Conservation (phyloP, 1,140 invertebrate genomes). For the Drosophila baimaii region DNA sequence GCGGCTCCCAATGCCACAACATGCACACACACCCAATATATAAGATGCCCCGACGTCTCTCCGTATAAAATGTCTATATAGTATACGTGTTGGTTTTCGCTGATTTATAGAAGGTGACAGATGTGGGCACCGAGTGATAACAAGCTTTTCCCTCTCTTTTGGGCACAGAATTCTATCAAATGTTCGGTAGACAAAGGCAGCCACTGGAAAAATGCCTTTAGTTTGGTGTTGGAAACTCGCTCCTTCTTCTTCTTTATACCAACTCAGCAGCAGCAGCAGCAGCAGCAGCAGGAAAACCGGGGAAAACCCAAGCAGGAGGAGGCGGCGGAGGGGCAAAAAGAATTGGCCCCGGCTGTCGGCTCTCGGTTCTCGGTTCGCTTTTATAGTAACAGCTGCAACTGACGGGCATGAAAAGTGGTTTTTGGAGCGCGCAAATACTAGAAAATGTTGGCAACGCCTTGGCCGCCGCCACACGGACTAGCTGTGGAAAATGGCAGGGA, state of each 20-base stretch:
- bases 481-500: slow-evolving; percentile 23
- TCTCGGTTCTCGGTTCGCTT: slow-evolving; percentile 40
- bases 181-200: slow-evolving; percentile 53
- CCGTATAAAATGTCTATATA: slow-evolving; percentile 30
- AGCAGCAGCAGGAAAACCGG: slow-evolving; percentile 7
- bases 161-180: slow-evolving; percentile 55
- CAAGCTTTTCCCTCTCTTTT: slow-evolving; percentile 58
- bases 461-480: slow-evolving; percentile 27
- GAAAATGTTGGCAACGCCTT: slow-evolving; percentile 56
- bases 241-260: slow-evolving; percentile 31
- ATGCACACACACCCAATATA: slow-evolving; percentile 51
- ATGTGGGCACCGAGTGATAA: slow-evolving; percentile 80
- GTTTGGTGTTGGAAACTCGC: slow-evolving; percentile 52
- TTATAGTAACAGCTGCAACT: slow-evolving; percentile 78
- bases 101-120: slow-evolving; percentile 83
- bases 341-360: slow-evolving; percentile 49
- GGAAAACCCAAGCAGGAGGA: background rate
- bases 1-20: slow-evolving; percentile 41
- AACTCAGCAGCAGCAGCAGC: slow-evolving; percentile 10
- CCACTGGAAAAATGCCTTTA: slow-evolving; percentile 64
- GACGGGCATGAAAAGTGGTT: slow-evolving; percentile 82
- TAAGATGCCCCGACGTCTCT: slow-evolving; percentile 24
- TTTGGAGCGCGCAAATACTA: slow-evolving; percentile 63
- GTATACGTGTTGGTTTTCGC: slow-evolving; percentile 53
- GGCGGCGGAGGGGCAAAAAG: slow-evolving; percentile 30